Percentiles rank a stretch among this genome's conserved stretches.
These are phyloP conservation scores for Chloromyia formosa DNA, from an alignment of 2,888 invertebrate genomes.

Conservation along the genomic window DNA sequence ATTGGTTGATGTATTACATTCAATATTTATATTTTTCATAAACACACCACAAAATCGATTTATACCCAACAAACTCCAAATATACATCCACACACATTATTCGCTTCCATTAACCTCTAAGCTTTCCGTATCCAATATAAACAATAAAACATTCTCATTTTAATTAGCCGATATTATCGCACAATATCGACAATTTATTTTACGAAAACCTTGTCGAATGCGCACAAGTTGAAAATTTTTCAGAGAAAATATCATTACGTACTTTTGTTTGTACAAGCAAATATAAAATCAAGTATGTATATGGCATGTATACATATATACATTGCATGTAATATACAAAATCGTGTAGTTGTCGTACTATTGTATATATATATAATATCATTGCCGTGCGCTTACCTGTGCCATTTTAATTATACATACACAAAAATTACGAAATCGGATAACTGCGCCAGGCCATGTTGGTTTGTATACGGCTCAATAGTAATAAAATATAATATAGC, in stretches of 20 bases:
- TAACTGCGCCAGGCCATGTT: background rate
- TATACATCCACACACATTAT: no score
- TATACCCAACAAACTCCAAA: no score
- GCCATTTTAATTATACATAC: conserved; percentile 34
- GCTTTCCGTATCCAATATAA: background rate
- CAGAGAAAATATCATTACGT: background rate
- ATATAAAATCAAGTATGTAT: no score
- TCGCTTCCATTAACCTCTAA: background rate
- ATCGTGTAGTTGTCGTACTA: no score
- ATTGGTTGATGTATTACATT: no score
- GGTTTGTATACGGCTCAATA: background rate
- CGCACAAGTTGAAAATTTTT: conserved; percentile 30
- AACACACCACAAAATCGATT: no score
- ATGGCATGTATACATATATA: background rate
- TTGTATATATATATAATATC: no score
- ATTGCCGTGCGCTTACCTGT: conserved; percentile 32
- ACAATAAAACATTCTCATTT: conserved; percentile 13
- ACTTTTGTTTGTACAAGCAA: no score
- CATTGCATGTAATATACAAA: no score
- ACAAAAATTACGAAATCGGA: conserved; percentile 35
- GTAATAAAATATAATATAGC: no score
- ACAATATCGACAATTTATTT: conserved; percentile 26
- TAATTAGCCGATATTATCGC: conserved; percentile 19
- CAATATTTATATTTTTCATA: no score
- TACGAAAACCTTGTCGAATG: conserved; percentile 29